Percentiles rank a stretch among this genome's conserved stretches.
Conservation (phyloP, 2,888 invertebrate species). For the Salticus scenicus region DNA sequence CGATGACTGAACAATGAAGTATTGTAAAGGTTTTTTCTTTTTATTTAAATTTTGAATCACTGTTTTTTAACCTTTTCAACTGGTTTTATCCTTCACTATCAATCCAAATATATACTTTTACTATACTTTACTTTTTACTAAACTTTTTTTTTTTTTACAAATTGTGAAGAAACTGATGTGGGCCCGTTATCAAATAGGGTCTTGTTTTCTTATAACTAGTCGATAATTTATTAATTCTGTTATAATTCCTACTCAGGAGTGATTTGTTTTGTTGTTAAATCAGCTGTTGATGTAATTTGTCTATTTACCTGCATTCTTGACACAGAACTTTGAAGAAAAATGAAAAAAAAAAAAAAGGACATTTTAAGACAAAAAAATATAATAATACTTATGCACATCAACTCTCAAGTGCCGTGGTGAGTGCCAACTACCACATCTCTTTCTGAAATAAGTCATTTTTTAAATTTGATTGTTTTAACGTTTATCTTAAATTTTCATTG, state of each 20-base stretch:
- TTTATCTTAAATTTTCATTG: slow-evolving; percentile 66
- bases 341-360: slow-evolving; percentile 10
- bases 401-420: slow-evolving; percentile 55
- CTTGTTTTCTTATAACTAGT: slow-evolving; percentile 60
- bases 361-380: slow-evolving; percentile 29
- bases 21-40: too few relatives aligned
- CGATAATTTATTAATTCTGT: slow-evolving; percentile 67
- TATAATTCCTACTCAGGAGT: slow-evolving; percentile 56
- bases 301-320: slow-evolving; percentile 46
- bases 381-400: slow-evolving; percentile 49
- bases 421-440: slow-evolving; percentile 42
- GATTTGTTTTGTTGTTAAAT: slow-evolving; percentile 69
- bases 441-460: slow-evolving; percentile 62
- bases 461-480: slow-evolving; percentile 68
- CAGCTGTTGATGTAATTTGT: slow-evolving; percentile 63
- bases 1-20: too few relatives aligned
- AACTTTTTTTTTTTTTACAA: slow-evolving; percentile 40
- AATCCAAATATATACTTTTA: slow-evolving; percentile 40
- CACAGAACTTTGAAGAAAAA: slow-evolving; percentile 32
- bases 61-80: slow-evolving; percentile 61
- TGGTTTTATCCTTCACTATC: slow-evolving; percentile 38
- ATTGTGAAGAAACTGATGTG: slow-evolving; percentile 29
- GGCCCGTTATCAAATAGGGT: slow-evolving; percentile 37
- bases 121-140: too few relatives aligned
- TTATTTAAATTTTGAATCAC: too few relatives aligned